Evolutionary conservation across 2,113 vertebrate genomes (phyloP), one percentile per base, ranked within the genome.

Genomic region (Embiotoca jacksoni): DNA sequence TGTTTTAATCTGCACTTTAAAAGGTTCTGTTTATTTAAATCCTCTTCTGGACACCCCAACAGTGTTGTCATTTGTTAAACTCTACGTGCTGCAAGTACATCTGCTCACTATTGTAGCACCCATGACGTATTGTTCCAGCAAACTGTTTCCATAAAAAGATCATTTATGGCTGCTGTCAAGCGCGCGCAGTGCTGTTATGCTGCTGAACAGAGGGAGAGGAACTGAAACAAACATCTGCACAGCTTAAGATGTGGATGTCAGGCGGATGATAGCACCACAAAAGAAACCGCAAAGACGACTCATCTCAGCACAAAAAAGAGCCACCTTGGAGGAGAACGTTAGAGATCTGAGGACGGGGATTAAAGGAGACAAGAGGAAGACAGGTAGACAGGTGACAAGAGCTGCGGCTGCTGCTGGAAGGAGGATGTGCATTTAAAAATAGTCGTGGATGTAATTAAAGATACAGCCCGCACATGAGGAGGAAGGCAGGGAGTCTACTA

Each of bases 371-470:
- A 75, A 59, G 81, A 50, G 58, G 47, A 50, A 9, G 81, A 81
- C 88, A 85, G 85, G 90, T 82, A 85, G 88, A 89, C 74, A 74
- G 72, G 76, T 79, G 79, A 81, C 64, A 57, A 53, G 63, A 86
- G 61, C 41, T 33, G 70, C 8, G 6, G 49, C 30, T 62, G 73
- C 75, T 37, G 13, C 75, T 46, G 13, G 16, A 57, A 50, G 72
- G 53, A 47, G 33, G 47, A n/a, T 5, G 37, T 13, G 64, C 50
- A 35, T 86, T 86, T 91, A 91, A 89, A 92, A 92, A 91, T 90
- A 91, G 88, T 68, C 33, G 10, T 46, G 61, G 78, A 59, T 81
- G 83, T 84, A 80, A 90, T 91, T 87, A 89, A 84, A 89, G 84
- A 85, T 39, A 70, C 80, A 86, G 85, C n/a, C 0, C 62, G 60